Evolutionary conservation across 1,140 invertebrate genomes (phyloP).

Genomic region (Eumaeus atala): DNA sequence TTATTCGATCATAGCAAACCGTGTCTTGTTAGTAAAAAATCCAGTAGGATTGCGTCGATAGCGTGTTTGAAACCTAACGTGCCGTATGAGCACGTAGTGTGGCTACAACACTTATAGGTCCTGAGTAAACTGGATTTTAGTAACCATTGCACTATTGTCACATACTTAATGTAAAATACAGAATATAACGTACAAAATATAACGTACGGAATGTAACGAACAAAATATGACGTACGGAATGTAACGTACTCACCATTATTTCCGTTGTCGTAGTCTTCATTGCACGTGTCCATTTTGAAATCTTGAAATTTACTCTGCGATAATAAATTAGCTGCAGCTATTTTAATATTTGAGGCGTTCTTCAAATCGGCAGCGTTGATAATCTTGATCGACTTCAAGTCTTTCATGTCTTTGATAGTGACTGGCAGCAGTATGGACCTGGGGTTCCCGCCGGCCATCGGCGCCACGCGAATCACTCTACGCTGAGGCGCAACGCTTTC

Average conservation of each 20-base stretch:
- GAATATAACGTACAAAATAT: no score
- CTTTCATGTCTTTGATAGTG: constrained; percentile 80
- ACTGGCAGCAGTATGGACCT: constrained; percentile 81
- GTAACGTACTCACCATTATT: constrained; percentile 48
- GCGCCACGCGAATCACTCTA: constrained; percentile 74
- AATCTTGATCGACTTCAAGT: constrained; percentile 82
- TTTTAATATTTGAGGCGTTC: constrained; percentile 72
- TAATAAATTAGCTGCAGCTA: constrained; percentile 66
- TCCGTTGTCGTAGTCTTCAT: constrained; percentile 52
- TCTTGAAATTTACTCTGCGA: constrained; percentile 66
- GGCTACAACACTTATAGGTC: background rate
- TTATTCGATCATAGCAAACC: no score
- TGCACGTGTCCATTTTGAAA: constrained; percentile 46
- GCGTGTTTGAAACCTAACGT: no score
- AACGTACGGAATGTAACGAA: no score
- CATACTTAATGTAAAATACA: no score
- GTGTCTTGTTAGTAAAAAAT: no score
- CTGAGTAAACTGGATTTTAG: no score
- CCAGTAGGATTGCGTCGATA: no score
- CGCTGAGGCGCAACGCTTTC: constrained; percentile 62
- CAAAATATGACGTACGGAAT: no score
- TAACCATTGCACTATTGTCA: no score
- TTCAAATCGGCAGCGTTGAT: constrained; percentile 78
- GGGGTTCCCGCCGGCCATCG: constrained; percentile 73
- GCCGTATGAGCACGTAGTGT: background rate